Base-by-base conservation (phyloP, 2,888 invertebrate genomes). In the Stenichneumon culpator region DNA sequence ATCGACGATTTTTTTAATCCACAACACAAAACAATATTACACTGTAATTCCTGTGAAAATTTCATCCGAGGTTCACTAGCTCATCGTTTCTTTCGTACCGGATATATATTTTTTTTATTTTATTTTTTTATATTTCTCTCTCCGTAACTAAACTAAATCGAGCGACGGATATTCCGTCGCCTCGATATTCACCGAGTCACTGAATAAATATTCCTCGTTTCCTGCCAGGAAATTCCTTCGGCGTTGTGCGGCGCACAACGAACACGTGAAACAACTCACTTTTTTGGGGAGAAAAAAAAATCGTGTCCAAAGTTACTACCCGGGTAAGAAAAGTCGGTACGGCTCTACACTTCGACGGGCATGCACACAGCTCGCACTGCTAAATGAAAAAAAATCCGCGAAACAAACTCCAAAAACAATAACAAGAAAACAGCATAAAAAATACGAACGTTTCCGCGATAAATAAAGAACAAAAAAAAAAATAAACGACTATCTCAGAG, bases 261-360 rank as follows among this genome's bases (percentile, higher is more conserved):
- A 68, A 85, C 80, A 84, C 83, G 86, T 84, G 82, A 81, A 84
- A 80, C 84, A 84, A 82, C 77, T 83, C 86, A 80, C 86, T 81
- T 54, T 72, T 16, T 3, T 9, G 2, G 22, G 52, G 75, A 19
- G 60, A 50, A 65, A 65, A 50, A 82, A 67, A 67, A 69, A n/a
- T 63, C 60, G 16, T 65, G 22, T 36, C 28, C 19, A 9, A 44
- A 63, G 65, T 47, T 7, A 6, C 44, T 36, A 11, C 44, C 39
- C 9, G 9, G 39, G 11, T 0, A 39, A 39, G 11, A 9, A 39
- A 11, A 11, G 11, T 39, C 39, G 39, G 39, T 11, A 39, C 39
- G 39, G 9, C 2, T 39, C 2, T 54, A 19, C 22, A 54, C 54
- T 54, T 9, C 54, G 22, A 39, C 9, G 11, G 9, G 6, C 16